Base-by-base conservation (phyloP, 2,888 invertebrate genomes). In the Sipha maydis region DNA sequence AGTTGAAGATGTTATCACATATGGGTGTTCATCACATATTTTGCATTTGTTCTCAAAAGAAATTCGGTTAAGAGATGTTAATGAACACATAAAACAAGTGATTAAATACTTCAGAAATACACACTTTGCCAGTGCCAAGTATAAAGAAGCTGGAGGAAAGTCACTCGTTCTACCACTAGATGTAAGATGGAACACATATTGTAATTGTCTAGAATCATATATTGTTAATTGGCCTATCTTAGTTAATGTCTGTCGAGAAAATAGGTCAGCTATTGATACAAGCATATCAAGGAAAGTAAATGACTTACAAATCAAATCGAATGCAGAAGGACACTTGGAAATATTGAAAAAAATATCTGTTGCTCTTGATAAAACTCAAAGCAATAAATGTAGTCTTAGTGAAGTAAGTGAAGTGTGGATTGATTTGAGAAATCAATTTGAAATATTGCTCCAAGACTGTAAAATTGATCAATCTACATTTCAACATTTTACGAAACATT, bases 131-230 rank as follows among this genome's bases (percentile, higher is more conserved):
- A 41, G n/a, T 41, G 76, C 76, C 11, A 76, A 41, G n/a, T 76
- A 76, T 76, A 76, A 76, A 76, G n/a, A 76, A 76, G 76, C 38
- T 76, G 76, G n/a, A 76, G 41, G 76, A n/a, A 76, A 48, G 41
- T 41, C 41, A 48, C n/a, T 76, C n/a, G 76, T 76, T 41, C 41
- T 76, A 76, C 76, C 41, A 76, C n/a, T 25, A 41, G n/a, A 76
- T 41, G 41, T 41, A 41, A 48, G 41, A 76, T 76, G 41, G 76
- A 41, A 41, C 25, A 76, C 14, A 41, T 76, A 48, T 76, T 76
- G n/a, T 48, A 41, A 76, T 48, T 48, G 76, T 41, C 41, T 76
- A 41, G 76, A 76, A 76, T 76, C 76, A 48, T 76, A 41, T 4
- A 41, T 76, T 41, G 75, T n/a, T 25, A 76, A 76, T 76, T 76